Evolutionary conservation across 2,113 vertebrate species (phyloP).

Genomic region (Ovis aries): ARS-UI_Ramb_v3.0 NC_056076.1:48061001-48061500

Average conservation of each 20-base stretch:
- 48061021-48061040: neutral
- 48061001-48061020: neutral
- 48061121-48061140: neutral
- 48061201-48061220: neutral
- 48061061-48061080: neutral
- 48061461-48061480: neutral
- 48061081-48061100: neutral
- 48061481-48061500: neutral
- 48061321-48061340: neutral
- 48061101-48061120: neutral
- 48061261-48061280: neutral
- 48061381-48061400: neutral
- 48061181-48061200: neutral
- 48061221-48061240: neutral
- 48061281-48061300: neutral
- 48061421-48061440: neutral
- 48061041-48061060: neutral
- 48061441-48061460: neutral
- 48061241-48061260: neutral
- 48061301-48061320: neutral
- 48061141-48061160: neutral
- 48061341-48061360: neutral
- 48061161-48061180: neutral
- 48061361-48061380: neutral
- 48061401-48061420: neutral